Percentiles rank a stretch among this genome's conserved stretches.
Conservation (phyloP, 2,797 vertebrate genomes). For the Pseudochaenichthys georgianus region DNA sequence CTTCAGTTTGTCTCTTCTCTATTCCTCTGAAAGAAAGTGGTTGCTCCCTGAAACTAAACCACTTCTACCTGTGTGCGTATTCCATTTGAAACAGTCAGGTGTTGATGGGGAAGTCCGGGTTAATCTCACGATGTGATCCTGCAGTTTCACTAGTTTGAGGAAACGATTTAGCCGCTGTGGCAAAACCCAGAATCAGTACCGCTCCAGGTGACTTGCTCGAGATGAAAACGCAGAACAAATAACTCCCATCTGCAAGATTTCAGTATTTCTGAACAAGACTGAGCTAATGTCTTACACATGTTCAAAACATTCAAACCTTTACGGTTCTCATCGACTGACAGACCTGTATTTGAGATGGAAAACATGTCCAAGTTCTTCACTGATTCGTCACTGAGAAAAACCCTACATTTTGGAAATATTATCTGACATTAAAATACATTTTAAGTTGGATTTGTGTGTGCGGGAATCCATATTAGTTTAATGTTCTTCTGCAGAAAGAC, state of each 20-base stretch:
- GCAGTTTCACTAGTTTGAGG: not conserved
- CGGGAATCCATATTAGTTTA: too few species aligned
- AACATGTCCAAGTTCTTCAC: not conserved
- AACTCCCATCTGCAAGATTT: not conserved
- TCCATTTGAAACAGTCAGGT: slow-evolving; percentile 28
- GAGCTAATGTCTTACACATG: not conserved
- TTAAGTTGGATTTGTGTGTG: too few species aligned
- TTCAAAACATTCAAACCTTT: too few species aligned
- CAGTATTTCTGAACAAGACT: not conserved
- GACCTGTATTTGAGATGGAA: not conserved
- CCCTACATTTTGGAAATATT: too few species aligned
- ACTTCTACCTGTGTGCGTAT: not conserved
- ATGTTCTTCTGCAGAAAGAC: too few species aligned
- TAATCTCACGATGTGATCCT: slow-evolving; percentile 15
- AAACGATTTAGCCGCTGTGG: not conserved
- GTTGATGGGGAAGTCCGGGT: slow-evolving; percentile 43
- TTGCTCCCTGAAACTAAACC: not conserved
- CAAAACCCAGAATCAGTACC: not conserved
- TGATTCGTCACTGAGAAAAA: not conserved
- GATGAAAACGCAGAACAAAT: not conserved
- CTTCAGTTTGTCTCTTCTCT: slow-evolving; percentile 22
- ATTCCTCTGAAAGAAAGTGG: slow-evolving; percentile 25
- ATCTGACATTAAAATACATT: too few species aligned
- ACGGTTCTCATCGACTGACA: not conserved
- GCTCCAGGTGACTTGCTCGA: not conserved